phyloP scores from a whole-genome alignment of 2,888 invertebrate genomes.

The Meteorus colon region DNA sequence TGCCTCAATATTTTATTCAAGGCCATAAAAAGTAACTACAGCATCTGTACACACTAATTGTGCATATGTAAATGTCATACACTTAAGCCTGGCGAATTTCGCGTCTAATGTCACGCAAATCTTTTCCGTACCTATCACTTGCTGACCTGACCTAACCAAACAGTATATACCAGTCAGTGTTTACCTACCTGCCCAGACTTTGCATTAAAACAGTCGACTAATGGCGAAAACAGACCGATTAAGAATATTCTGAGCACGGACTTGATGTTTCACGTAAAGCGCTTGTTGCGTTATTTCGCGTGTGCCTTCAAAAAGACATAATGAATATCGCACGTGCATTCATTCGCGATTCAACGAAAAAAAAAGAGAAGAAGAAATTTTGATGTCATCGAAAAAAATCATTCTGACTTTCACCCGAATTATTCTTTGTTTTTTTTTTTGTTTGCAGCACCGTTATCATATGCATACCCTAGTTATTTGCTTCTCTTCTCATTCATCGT shows the following conservation, averaged over 20 bases:
- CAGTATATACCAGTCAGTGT: background rate
- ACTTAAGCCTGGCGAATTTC: background rate
- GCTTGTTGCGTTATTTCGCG: background rate
- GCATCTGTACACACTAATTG: background rate
- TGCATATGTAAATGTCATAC: background rate
- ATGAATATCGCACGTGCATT: background rate
- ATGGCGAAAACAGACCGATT: background rate
- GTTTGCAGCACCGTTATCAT: constrained; percentile 22
- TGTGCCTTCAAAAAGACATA: background rate
- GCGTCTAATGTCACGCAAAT: background rate
- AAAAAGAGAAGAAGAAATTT: constrained; percentile 10
- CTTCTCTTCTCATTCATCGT: constrained; percentile 16
- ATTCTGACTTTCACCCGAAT: constrained; percentile 22
- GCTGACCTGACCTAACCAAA: constrained; percentile 14
- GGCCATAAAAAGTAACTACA: background rate
- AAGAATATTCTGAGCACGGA: background rate
- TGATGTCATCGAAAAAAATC: constrained; percentile 8
- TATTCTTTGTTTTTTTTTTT: background rate
- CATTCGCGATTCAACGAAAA: background rate
- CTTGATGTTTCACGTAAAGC: background rate
- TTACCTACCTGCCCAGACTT: background rate
- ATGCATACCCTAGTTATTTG: constrained; percentile 16
- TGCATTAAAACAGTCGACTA: background rate
- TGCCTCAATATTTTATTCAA: background rate
- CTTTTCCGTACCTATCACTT: background rate